Conservation (phyloP, 2,888 invertebrate species). For the Acheta domesticus region DNA sequence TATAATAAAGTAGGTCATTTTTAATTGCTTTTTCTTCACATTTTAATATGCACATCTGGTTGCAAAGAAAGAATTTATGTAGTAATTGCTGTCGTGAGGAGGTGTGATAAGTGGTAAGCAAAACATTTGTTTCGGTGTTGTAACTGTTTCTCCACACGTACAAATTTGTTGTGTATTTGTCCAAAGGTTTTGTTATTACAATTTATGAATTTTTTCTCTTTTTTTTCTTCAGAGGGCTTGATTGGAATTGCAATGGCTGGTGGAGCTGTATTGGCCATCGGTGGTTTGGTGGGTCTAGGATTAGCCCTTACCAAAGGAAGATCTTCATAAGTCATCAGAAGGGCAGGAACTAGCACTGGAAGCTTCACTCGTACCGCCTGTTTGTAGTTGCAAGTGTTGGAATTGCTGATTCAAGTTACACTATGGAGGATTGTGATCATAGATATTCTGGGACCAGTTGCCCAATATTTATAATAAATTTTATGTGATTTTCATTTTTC, state of each 20-base stretch:
- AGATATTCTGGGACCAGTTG: neutral
- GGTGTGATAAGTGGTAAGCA: too few relatives aligned
- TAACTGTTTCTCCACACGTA: too few relatives aligned
- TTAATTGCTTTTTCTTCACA: too few relatives aligned
- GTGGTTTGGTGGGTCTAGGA: slow-evolving; percentile 78
- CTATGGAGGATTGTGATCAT: slow-evolving; percentile 1
- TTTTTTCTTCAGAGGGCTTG: slow-evolving; percentile 65
- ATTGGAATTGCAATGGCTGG: slow-evolving; percentile 87
- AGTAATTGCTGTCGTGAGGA: too few relatives aligned
- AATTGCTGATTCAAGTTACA: neutral
- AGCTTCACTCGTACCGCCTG: neutral
- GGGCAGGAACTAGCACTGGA: neutral
- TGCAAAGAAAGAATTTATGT: too few relatives aligned
- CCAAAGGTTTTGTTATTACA: too few relatives aligned
- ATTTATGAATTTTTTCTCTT: neutral
- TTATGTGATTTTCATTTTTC: neutral
- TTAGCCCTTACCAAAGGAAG: slow-evolving; percentile 63
- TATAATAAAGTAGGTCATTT: too few relatives aligned
- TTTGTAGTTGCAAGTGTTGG: neutral
- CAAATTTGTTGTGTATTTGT: too few relatives aligned
- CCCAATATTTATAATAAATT: slow-evolving; percentile 2
- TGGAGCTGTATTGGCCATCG: slow-evolving; percentile 79
- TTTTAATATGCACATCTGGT: too few relatives aligned
- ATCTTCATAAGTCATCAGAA: neutral
- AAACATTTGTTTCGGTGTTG: too few relatives aligned